Evolutionary conservation across 2,888 invertebrate genomes (phyloP).

Genomic region (Campoplex capitator): DNA sequence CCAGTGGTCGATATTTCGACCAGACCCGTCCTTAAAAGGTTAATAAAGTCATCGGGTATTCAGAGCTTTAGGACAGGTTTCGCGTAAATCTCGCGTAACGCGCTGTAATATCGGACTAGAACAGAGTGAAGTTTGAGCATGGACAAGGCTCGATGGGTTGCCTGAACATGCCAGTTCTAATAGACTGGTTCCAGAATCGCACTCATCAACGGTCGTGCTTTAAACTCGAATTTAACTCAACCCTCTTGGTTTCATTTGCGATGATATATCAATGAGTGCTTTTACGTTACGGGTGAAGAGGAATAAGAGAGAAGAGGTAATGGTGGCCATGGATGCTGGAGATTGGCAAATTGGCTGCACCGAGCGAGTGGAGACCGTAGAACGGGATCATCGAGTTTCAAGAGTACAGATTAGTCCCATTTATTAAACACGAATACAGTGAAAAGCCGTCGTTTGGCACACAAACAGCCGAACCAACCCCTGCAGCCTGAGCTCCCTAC

Average conservation of each 20-base stretch:
- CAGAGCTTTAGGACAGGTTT: slow-evolving; percentile 27
- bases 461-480: slow-evolving; percentile 18
- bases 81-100: slow-evolving; percentile 16
- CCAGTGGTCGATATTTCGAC: too few relatives aligned
- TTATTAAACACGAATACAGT: slow-evolving; percentile 79
- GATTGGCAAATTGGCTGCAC: slow-evolving; percentile 37
- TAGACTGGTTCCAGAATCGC: neutral
- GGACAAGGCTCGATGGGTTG: neutral
- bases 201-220: slow-evolving; percentile 72
- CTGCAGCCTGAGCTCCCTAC: slow-evolving; percentile 25
- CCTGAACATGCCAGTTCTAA: neutral
- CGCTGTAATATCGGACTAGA: slow-evolving; percentile 67
- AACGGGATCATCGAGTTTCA: slow-evolving; percentile 48
- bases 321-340: slow-evolving; percentile 28
- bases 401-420: slow-evolving; percentile 79
- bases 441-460: slow-evolving; percentile 36
- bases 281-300: slow-evolving; percentile 43
- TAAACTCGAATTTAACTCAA: slow-evolving; percentile 83
- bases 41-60: slow-evolving; percentile 17
- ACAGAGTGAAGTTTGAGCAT: slow-evolving; percentile 2
- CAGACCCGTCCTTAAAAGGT: too few relatives aligned
- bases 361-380: slow-evolving; percentile 27
- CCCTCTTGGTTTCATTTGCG: slow-evolving; percentile 82
- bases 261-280: slow-evolving; percentile 77
- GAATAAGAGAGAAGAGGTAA: slow-evolving; percentile 16